phyloP scores from a whole-genome alignment of 2,113 vertebrate species.

The Euleptes europaea region DNA sequence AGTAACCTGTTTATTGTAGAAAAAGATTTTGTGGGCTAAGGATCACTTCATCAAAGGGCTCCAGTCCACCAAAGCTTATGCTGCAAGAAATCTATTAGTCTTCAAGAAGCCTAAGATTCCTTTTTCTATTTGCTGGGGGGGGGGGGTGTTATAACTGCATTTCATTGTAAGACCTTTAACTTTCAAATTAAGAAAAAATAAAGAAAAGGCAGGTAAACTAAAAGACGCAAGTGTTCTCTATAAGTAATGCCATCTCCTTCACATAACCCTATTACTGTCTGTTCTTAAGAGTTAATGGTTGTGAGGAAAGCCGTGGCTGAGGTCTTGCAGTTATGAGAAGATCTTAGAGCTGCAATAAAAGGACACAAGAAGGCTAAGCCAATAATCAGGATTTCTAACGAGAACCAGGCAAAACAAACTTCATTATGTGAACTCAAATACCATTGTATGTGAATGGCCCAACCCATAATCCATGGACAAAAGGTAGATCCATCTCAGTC shows the following conservation, averaged over 20 bases:
- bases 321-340: background rate
- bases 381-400: background rate
- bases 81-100: no score
- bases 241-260: background rate
- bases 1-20: no score
- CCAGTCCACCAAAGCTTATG: no score
- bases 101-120: no score
- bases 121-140: no score
- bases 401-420: background rate
- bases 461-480: background rate
- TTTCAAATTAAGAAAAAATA: background rate
- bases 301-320: background rate
- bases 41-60: no score
- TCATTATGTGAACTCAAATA: background rate
- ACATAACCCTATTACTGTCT: background rate
- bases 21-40: no score
- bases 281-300: background rate
- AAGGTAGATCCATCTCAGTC: background rate
- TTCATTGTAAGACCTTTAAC: background rate
- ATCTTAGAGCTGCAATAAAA: background rate
- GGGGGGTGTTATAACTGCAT: no score
- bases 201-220: background rate
- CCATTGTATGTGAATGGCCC: background rate
- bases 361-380: background rate
- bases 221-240: background rate